These are phyloP conservation scores for Channa maculata DNA, from an alignment of 2,113 vertebrate genomes.

Conservation along the genomic window DNA sequence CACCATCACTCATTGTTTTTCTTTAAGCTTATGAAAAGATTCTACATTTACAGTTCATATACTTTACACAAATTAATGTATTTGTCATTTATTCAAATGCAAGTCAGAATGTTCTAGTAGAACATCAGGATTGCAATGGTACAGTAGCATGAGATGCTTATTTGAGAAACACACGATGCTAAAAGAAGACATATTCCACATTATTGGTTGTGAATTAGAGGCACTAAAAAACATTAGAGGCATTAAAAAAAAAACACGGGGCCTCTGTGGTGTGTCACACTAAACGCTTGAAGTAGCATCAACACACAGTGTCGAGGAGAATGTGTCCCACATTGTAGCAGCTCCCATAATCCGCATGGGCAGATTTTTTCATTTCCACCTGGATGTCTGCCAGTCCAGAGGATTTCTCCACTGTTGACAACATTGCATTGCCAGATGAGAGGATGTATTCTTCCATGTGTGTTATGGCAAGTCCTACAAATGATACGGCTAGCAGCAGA, in stretches of 20 bases:
- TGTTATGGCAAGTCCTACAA: slow-evolving; percentile 10
- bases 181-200: neutral
- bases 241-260: neutral
- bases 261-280: slow-evolving; percentile 14
- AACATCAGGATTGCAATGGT: slow-evolving; percentile 32
- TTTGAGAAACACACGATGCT: slow-evolving; percentile 12
- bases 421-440: slow-evolving; percentile 60
- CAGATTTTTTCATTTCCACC: slow-evolving; percentile 76
- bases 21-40: neutral
- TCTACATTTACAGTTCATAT: neutral
- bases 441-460: slow-evolving; percentile 34
- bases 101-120: slow-evolving; percentile 45
- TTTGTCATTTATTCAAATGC: slow-evolving; percentile 51
- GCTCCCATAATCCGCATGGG: slow-evolving; percentile 67
- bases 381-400: slow-evolving; percentile 68
- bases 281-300: slow-evolving; percentile 29
- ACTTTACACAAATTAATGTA: slow-evolving; percentile 23
- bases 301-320: slow-evolving; percentile 37
- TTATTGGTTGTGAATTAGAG: neutral
- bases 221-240: neutral
- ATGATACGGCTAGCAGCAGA: slow-evolving; percentile 27
- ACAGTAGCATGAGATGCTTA: slow-evolving; percentile 26
- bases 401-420: slow-evolving; percentile 72
- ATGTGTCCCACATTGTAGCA: slow-evolving; percentile 70
- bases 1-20: neutral